Base-by-base conservation (phyloP, 2,888 invertebrate species). In the Epinotia ramella region DNA sequence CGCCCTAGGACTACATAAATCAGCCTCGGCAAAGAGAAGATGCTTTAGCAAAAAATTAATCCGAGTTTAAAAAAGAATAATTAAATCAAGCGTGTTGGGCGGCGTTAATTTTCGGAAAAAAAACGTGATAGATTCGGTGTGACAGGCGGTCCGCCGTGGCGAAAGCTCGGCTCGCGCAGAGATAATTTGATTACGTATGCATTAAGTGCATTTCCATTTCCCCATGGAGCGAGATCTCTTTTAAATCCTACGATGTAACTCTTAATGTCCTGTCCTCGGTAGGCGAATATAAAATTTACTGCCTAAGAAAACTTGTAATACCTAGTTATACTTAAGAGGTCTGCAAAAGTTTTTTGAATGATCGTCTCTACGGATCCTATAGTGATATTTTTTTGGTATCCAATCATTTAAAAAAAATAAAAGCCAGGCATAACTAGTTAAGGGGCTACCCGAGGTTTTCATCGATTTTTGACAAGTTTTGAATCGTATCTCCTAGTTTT, bases 201-300 rank as follows among this genome's bases (percentile, higher is more conserved):
- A 75, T 75, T 75, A 75, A 75, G 80, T 80, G 80, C 81, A 85
- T 86, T 85, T 86, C 83, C 81, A 87, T 87, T 82, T 80, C 75
- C 73, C 77, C 67, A 73, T 75, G 60, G 70, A 59, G 60, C 44
- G 76, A 33, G 76, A 49, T 73, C 49, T 76, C 71, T 72, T 76
- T 72, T 72, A 76, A 76, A 72, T 63, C 65, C 72, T 67, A n/a
- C 76, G 66, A 46, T 66, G 76, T 67, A 67, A 67, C 24, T 72
- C 76, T 72, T 76, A 72, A 72, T 76, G 76, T 60, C 24, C 56
- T 56, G 78, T 76, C 79, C 72, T 18, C 66, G 33, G 33, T 65
- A 28, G 66, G 49, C 33, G 62, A 67, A 72, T 67, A 65, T 70
- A 65, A 44, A 74, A 74, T 70, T 53, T 40, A 33, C 57, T 64